Conservation (phyloP, 2,113 vertebrate genomes). For the Aramus guarauna region DNA sequence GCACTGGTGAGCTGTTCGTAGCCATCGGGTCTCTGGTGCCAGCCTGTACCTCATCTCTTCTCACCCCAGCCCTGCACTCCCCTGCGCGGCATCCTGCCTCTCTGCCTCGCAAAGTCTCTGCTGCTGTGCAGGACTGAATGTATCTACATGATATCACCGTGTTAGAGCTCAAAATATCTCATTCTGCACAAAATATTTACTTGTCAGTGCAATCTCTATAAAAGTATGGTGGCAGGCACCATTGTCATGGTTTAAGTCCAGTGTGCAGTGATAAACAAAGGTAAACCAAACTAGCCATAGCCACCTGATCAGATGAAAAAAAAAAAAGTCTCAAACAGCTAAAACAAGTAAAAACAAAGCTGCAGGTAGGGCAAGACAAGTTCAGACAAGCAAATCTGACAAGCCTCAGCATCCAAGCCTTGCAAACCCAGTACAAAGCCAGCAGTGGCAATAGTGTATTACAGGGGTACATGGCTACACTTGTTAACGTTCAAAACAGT, state of each 20-base stretch:
- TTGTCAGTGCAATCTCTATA: background rate
- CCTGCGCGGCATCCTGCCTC: background rate
- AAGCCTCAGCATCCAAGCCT: background rate
- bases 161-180: background rate
- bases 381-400: background rate
- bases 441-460: background rate
- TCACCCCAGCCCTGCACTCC: background rate
- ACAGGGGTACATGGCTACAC: accelerated
- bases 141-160: background rate
- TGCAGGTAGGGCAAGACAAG: background rate
- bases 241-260: background rate
- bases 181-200: background rate
- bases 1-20: background rate
- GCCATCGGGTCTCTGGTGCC: accelerated
- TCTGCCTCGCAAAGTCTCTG: background rate
- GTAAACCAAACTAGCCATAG: background rate
- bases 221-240: background rate
- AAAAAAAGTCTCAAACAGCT: background rate
- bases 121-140: background rate
- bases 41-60: background rate
- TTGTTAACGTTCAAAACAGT: background rate
- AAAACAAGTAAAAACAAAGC: background rate
- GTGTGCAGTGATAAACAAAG: background rate
- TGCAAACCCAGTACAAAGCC: background rate
- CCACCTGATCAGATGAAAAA: background rate